Evolutionary conservation across 2,797 vertebrate species (phyloP), one percentile per base, ranked within the genome.

Genomic region (Ptychadena robeensis): DNA sequence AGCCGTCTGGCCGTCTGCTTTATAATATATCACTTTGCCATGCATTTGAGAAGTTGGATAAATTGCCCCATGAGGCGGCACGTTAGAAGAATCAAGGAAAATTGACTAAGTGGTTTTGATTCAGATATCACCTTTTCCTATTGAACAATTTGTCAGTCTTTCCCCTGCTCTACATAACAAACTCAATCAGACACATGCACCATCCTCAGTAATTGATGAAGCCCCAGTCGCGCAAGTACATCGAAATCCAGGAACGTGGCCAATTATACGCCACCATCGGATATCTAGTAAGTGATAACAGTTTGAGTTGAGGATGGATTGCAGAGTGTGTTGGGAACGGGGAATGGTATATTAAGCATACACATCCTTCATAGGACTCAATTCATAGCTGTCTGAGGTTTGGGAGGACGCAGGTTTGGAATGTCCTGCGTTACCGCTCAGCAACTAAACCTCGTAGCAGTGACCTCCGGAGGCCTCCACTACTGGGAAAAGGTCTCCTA

Each of bases 151-250:
- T 90, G 71, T 68, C 73, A 64, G 65, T 61, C 85, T 86, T 81
- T 0, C 68, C 88, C 2, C 31, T 44, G 66, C 71, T 85, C 82
- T 63, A 68, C 70, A 85, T 92, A 90, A 91, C 86, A 87, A 91
- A 88, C 86, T 81, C 73, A 89, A 89, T 88, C 85, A 86, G 83
- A 85, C 78, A 86, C 85, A 64, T 75, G 86, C 86, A 86, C 74
- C 0, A 65, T 87, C 86, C 87, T 82, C 86, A 86, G 87, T 91
- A 88, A 90, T 88, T 89, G 88, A 89, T 82, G 79, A 85, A 88
- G 76, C 40, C 38, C 25, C 85, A 85, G 79, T 53, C 31, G 86
- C 81, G 77, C 57, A 70, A 66, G 65, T 3, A n/a, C 65, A 34
- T 80, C 87, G 87, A 86, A 59, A 59, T 75, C 82, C 14, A 82